phyloP scores from a whole-genome alignment of 2,888 invertebrate genomes.

The Macrostomum cliftonense region DNA sequence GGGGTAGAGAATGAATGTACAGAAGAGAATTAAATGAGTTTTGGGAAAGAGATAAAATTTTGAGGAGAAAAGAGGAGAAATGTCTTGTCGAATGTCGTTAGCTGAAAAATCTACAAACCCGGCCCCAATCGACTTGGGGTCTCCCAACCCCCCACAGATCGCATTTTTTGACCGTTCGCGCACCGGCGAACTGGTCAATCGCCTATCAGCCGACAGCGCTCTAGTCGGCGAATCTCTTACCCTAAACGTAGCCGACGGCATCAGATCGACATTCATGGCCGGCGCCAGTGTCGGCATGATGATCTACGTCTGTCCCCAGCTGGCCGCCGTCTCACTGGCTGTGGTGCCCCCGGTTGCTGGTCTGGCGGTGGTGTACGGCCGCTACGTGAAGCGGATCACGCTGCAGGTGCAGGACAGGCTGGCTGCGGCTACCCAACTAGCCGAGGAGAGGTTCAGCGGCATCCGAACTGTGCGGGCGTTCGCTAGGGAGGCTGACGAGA shows the following conservation, averaged over 20 bases:
- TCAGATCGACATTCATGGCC: conserved; percentile 67
- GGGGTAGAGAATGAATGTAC: no score
- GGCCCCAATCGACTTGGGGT: no score
- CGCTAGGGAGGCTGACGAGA: conserved; percentile 63
- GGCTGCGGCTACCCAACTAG: conserved; percentile 47
- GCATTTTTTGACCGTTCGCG: conserved; percentile 73
- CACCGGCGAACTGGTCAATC: conserved; percentile 75
- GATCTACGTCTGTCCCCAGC: conserved; percentile 76
- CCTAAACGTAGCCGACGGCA: conserved; percentile 78
- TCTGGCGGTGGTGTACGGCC: conserved; percentile 49
- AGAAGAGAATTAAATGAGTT: no score
- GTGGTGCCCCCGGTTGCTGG: conserved; percentile 76
- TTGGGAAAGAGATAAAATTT: no score
- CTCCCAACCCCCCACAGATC: no score
- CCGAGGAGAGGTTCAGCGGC: conserved; percentile 74
- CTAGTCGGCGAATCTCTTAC: conserved; percentile 76
- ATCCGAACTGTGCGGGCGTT: conserved; percentile 80
- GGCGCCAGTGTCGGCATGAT: conserved; percentile 76
- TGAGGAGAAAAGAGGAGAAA: no score
- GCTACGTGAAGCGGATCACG: conserved; percentile 66
- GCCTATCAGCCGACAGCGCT: conserved; percentile 70
- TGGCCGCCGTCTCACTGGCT: conserved; percentile 63
- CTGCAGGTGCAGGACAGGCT: conserved; percentile 49
- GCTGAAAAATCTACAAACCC: no score
- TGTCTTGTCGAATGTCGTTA: no score